These are phyloP conservation scores for Parazoanthus swiftii DNA, from an alignment of 92 coral and sea anemone species.

Conservation along the genomic window DNA sequence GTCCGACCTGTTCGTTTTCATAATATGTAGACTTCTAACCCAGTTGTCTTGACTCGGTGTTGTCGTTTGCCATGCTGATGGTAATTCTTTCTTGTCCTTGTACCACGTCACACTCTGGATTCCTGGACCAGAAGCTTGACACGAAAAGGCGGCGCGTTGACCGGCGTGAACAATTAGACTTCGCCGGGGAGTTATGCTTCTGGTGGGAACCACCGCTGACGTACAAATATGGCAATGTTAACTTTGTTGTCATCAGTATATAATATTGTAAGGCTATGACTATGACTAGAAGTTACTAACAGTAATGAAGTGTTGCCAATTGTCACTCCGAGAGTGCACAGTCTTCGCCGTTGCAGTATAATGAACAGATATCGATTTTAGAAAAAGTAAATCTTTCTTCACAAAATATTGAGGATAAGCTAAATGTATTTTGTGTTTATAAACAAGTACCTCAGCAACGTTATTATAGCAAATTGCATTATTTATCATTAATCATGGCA, in stretches of 20 bases:
- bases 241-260: not conserved
- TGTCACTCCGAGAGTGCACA: no score
- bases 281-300: not conserved
- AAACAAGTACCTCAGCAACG: no score
- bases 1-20: constrained; percentile 46
- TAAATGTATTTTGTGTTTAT: no score
- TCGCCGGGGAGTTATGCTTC: constrained; percentile 26
- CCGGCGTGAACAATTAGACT: constrained; percentile 45
- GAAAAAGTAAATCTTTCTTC: no score
- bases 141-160: constrained; percentile 44
- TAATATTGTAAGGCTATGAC: not conserved
- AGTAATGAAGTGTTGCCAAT: no score
- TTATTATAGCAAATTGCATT: no score
- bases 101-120: constrained; percentile 58
- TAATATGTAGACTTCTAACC: constrained; percentile 47
- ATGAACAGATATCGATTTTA: not conserved
- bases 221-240: not conserved
- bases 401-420: no score
- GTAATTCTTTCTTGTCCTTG: constrained; percentile 50
- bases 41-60: constrained; percentile 42
- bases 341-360: not conserved
- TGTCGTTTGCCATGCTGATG: constrained; percentile 37
- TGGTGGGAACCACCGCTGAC: not conserved
- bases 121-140: constrained; percentile 40
- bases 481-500: no score